Conservation (phyloP, 1,140 invertebrate species). For the Oedothorax gibbosus region DNA sequence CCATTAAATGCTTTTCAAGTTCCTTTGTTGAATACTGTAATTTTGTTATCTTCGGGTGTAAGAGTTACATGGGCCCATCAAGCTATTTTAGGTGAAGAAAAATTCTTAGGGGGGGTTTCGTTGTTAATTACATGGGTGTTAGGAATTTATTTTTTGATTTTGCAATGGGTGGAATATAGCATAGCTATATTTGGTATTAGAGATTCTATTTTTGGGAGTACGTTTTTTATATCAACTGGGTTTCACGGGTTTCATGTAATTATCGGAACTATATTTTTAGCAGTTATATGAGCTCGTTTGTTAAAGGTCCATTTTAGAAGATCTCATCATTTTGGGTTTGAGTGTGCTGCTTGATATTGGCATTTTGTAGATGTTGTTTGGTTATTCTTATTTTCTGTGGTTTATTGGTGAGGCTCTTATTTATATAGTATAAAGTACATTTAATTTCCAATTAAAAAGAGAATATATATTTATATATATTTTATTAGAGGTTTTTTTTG, state of each 20-base stretch:
- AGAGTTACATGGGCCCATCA: conserved; percentile 74
- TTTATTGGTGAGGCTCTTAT: background rate
- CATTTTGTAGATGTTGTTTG: background rate
- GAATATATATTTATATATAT: background rate
- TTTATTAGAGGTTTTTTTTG: background rate
- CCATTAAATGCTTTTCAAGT: conserved; percentile 76
- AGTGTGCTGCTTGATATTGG: conserved; percentile 79
- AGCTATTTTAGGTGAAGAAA: conserved; percentile 72
- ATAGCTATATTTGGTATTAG: conserved; percentile 69
- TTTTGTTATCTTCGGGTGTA: conserved; percentile 73
- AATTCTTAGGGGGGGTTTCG: conserved; percentile 66
- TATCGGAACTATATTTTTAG: conserved; percentile 76
- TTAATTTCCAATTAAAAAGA: background rate
- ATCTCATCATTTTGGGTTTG: conserved; percentile 78
- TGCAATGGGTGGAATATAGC: conserved; percentile 69
- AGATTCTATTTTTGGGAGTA: background rate
- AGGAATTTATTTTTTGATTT: conserved; percentile 71
- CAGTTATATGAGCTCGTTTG: conserved; percentile 72
- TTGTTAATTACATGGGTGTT: conserved; percentile 73
- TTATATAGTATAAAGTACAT: background rate
- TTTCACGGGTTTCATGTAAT: conserved; percentile 79
- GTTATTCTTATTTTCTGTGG: background rate
- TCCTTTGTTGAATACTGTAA: conserved; percentile 75
- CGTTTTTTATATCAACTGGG: conserved; percentile 69
- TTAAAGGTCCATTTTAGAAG: conserved; percentile 72